Conservation (phyloP, 2,797 vertebrate species). For the Odontamblyopus lacepedii region DNA sequence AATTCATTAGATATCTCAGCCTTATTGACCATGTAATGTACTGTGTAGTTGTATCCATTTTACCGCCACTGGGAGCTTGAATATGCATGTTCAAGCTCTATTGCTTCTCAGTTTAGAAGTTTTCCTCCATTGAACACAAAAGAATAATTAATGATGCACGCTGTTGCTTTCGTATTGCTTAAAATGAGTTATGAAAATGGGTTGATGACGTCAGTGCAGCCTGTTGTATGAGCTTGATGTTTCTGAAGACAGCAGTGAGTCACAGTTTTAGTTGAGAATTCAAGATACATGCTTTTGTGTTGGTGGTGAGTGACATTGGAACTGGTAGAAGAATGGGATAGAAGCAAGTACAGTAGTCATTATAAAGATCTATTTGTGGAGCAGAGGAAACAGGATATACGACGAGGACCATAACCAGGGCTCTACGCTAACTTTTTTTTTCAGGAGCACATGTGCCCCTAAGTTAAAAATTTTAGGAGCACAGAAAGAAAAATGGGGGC, state of each 20-base stretch:
- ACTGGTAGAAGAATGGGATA: not conserved
- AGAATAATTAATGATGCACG: constrained; percentile 11
- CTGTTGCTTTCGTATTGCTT: not conserved
- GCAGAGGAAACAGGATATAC: not conserved
- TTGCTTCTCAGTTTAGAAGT: constrained; percentile 32
- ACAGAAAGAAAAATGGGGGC: too few species aligned
- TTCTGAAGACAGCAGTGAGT: constrained; percentile 4
- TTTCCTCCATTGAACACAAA: constrained; percentile 9
- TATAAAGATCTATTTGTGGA: not conserved
- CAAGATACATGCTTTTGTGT: constrained; percentile 12
- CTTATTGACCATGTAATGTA: constrained; percentile 46
- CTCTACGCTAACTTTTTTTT: too few species aligned
- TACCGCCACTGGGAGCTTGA: constrained; percentile 25
- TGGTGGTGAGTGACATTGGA: constrained; percentile 7
- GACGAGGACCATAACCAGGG: not conserved
- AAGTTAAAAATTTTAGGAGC: too few species aligned
- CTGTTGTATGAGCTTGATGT: not conserved
- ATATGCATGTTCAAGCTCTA: constrained; percentile 32
- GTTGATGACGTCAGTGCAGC: not conserved
- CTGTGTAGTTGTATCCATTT: constrained; percentile 39
- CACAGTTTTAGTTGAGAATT: constrained; percentile 9
- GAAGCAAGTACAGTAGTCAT: not conserved
- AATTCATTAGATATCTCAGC: constrained; percentile 41
- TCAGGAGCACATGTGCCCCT: too few species aligned
- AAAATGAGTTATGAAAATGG: constrained; percentile 3